phyloP scores from a whole-genome alignment of 2,797 vertebrate genomes.

The Smutsia gigantea region DNA sequence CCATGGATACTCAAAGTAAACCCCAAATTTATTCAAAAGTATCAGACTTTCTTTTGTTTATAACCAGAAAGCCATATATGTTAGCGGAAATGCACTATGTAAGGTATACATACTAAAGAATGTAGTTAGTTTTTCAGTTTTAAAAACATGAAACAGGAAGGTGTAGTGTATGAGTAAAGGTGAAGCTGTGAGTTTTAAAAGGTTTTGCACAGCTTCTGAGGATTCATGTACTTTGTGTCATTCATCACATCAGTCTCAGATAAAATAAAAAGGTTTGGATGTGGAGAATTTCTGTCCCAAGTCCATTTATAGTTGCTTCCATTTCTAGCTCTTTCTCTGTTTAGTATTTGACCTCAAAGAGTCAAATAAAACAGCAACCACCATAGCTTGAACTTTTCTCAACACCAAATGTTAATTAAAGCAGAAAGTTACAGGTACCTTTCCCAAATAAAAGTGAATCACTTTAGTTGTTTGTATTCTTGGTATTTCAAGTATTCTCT shows the following conservation, averaged over 20 bases:
- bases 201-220: neutral
- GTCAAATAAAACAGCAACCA: neutral
- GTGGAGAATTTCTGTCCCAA: neutral
- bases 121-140: neutral
- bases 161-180: neutral
- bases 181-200: neutral
- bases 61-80: neutral
- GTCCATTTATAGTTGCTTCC: neutral
- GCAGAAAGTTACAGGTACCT: neutral
- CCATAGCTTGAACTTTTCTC: neutral
- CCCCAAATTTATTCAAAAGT: neutral
- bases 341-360: slow-evolving; percentile 50
- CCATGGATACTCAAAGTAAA: neutral
- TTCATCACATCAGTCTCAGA: neutral
- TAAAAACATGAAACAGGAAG: neutral
- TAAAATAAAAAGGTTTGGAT: neutral
- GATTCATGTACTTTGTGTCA: neutral
- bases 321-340: neutral
- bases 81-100: neutral
- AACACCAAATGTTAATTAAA: slow-evolving; percentile 28
- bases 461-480: neutral
- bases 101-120: neutral
- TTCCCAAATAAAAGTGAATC: neutral
- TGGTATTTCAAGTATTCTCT: neutral
- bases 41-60: neutral